Evolutionary conservation across 1,140 invertebrate species (phyloP).

Genomic region (Planococcus citri): DNA sequence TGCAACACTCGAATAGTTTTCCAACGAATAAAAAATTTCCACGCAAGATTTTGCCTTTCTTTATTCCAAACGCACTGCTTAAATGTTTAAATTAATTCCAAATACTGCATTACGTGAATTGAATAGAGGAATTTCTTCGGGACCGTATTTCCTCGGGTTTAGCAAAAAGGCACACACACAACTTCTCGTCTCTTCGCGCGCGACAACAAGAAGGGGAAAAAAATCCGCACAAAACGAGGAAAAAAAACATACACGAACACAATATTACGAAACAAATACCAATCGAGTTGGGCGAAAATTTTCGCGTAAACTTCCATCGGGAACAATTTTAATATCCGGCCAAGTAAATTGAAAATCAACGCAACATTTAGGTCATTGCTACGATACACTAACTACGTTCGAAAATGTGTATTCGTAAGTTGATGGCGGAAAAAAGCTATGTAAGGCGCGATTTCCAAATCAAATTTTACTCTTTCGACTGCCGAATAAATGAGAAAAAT

Average conservation of each 20-base stretch:
- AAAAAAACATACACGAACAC: not conserved
- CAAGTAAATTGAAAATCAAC: not conserved
- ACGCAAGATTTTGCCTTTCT: too few relatives aligned
- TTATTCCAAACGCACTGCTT: not conserved
- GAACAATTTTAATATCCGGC: constrained; percentile 7
- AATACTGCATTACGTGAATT: not conserved
- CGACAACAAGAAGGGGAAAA: too few relatives aligned
- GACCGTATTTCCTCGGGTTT: too few relatives aligned
- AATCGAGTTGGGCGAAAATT: not conserved
- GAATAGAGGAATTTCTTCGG: not conserved
- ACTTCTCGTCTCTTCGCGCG: too few relatives aligned
- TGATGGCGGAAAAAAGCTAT: not conserved
- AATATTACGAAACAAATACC: not conserved
- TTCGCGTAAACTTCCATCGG: not conserved
- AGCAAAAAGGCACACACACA: too few relatives aligned
- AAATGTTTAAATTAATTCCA: not conserved
- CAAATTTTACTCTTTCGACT: not conserved
- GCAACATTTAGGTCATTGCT: not conserved
- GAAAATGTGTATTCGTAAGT: not conserved
- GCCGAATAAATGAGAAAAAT: not conserved
- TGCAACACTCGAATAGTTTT: not conserved
- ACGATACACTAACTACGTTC: not conserved
- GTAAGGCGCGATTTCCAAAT: not conserved
- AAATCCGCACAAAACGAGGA: too few relatives aligned
- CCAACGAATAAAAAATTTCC: too few relatives aligned